Base-by-base conservation (phyloP, 2,113 vertebrate species). In the Leuciscus idus region DNA sequence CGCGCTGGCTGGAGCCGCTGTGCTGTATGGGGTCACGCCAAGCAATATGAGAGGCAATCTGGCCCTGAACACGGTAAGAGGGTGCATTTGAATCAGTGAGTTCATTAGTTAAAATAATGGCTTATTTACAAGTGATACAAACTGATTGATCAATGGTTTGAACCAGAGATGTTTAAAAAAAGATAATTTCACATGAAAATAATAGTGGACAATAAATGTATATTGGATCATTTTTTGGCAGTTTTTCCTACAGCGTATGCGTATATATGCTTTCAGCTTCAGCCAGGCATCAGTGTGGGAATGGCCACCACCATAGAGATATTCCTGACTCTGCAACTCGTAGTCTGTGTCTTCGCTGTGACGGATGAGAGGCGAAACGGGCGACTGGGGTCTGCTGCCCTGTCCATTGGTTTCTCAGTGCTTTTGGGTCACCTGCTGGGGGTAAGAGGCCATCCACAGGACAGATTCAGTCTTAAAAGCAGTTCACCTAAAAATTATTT, bases 351-450 rank as follows among this genome's bases (percentile, higher is more conserved):
- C 93, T 96, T 99, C 75, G 97, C 97, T 59, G 97, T 97, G 36
- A 98, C 96, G 0, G 97, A 98, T 3, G 96, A 98, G 87, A 95
- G 97, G 62, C 94, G 96, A 33, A 97, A 98, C 12, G 96, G 97
- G 48, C 97, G 95, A 72, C 88, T 97, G 73, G 96, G 95, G 85
- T 97, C 96, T 2, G 96, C 97, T 4, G 96, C 97, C 15, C 90
- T 99, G 81, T 96, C 97, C 76, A 94, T 99, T 9, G 98, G 98
- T 88, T 96, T 98, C 92, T 98, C 97, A 83, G 96, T 99, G 83
- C 95, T 97, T 86, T 92, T 97, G 85, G 97, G 98, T 9, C 98
- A 98, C 92, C 95, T 99, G 88, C 95, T 98, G n/a, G 98, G 97
- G 96, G 98, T 99, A 96, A 95, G 95, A 85, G 26, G 2, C 13